Evolutionary conservation across 2,113 vertebrate genomes (phyloP).

Genomic region (Rhabdornis inornatus): DNA sequence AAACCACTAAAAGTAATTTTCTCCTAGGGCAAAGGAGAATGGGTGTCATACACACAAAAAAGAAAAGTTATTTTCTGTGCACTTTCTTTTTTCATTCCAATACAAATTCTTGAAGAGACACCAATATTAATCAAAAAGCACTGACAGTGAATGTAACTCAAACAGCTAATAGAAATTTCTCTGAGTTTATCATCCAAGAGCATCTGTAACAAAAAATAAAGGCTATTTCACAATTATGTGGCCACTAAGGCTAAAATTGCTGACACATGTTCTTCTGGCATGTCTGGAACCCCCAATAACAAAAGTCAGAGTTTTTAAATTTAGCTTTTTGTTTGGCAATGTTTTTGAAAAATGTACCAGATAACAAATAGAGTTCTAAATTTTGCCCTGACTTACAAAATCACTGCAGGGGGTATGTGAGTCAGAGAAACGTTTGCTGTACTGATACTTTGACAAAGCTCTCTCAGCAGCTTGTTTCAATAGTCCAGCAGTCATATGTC

Average conservation of each 20-base stretch:
- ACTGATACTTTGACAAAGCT: background rate
- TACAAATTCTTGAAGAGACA: background rate
- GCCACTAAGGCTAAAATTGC: background rate
- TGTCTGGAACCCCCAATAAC: background rate
- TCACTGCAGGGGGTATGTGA: background rate
- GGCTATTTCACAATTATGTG: background rate
- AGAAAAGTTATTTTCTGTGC: background rate
- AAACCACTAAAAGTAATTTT: background rate
- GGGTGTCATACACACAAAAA: background rate
- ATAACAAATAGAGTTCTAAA: background rate
- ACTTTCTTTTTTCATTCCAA: background rate
- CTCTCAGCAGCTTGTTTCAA: background rate
- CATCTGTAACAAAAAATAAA: background rate
- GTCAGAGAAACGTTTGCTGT: background rate
- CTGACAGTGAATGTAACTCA: background rate
- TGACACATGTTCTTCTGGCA: slow-evolving; percentile 20
- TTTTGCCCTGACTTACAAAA: slow-evolving; percentile 25
- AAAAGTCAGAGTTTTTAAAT: slow-evolving; percentile 5
- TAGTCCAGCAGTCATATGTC: accelerated
- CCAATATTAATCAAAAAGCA: background rate
- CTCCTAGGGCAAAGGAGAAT: background rate
- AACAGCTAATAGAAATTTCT: background rate
- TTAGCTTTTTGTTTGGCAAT: slow-evolving; percentile 30
- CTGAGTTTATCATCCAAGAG: background rate
- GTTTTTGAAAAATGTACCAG: slow-evolving; percentile 17